phyloP scores from a whole-genome alignment of 2,797 vertebrate genomes.

The Novumbra hubbsi region DNA sequence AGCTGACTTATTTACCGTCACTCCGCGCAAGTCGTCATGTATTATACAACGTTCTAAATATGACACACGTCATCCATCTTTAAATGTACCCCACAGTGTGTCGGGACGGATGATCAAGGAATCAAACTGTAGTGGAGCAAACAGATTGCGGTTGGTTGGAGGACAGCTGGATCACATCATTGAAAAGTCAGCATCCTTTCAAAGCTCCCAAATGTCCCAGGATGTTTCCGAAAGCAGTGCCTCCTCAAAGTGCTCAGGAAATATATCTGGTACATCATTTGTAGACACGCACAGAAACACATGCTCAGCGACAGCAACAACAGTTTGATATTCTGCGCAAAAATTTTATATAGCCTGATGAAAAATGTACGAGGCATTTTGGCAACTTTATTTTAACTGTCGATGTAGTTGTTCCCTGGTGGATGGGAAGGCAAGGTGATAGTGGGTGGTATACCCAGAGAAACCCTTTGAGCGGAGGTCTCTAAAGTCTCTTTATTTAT shows the following conservation, averaged over 20 bases:
- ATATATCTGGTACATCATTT: not conserved
- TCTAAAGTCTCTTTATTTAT: not conserved
- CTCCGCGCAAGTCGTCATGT: slow-evolving; percentile 2
- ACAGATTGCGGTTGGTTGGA: not conserved
- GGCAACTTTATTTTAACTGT: not conserved
- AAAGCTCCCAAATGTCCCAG: not conserved
- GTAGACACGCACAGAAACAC: not conserved
- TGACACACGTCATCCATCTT: not conserved
- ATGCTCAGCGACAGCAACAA: not conserved
- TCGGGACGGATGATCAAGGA: not conserved
- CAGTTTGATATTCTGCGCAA: not conserved
- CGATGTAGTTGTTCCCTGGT: not conserved
- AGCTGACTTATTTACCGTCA: slow-evolving; percentile 3
- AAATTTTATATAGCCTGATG: not conserved
- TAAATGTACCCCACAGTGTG: not conserved
- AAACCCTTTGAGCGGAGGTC: not conserved
- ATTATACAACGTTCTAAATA: not conserved
- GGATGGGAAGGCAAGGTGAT: no score
- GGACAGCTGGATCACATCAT: not conserved
- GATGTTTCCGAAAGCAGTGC: not conserved
- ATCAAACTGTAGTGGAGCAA: not conserved
- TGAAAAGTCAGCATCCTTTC: not conserved
- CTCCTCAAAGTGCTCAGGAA: not conserved
- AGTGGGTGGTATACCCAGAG: not conserved
- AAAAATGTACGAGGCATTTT: not conserved